A percentile compares a stretch with the other conserved stretches of the same genome.
Conservation (phyloP, 2,797 vertebrate species). For the Harpagifer antarcticus region DNA sequence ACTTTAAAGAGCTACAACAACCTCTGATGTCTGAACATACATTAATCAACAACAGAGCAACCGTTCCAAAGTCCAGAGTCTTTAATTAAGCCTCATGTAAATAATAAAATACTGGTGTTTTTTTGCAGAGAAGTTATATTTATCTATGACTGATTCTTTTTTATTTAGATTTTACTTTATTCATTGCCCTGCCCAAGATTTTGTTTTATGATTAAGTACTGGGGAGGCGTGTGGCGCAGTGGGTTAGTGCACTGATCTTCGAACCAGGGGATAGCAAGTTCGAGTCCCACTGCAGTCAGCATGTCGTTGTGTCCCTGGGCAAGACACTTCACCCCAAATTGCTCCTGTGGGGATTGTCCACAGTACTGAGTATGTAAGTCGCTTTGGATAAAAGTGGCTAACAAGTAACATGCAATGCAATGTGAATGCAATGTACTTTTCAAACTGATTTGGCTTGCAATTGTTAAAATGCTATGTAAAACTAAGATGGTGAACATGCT, state of each 20-base stretch:
- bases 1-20: slow-evolving; percentile 7
- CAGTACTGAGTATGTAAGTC: no score
- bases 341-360: no score
- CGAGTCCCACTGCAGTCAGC: no score
- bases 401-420: no score
- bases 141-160: neutral
- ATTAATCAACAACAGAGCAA: neutral
- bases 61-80: neutral
- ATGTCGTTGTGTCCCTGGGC: no score
- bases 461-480: neutral
- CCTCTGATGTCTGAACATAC: neutral
- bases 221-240: no score
- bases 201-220: neutral
- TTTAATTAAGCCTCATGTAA: neutral
- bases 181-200: neutral
- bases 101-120: neutral
- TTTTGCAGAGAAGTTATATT: neutral
- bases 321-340: no score
- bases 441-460: neutral
- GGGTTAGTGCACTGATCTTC: no score
- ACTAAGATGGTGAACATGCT: neutral
- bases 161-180: neutral
- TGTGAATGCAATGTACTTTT: no score
- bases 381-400: no score
- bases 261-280: no score